Evolutionary conservation across 2,113 vertebrate species (phyloP).

Genomic region (Neopipo cinnamomea): DNA sequence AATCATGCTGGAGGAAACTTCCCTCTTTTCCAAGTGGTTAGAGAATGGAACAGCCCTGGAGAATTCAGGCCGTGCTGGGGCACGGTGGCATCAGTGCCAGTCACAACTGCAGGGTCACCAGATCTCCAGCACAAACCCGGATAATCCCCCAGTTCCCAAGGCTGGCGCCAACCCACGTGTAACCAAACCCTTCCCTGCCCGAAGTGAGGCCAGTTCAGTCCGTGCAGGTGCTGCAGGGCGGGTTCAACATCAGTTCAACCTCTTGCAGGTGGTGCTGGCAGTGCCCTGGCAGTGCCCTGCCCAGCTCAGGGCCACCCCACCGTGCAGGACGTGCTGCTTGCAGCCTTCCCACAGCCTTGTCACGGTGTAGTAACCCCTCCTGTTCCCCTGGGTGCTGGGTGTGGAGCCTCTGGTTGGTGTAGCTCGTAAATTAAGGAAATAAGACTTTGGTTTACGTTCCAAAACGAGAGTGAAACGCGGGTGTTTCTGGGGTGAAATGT

Average conservation of each 20-base stretch:
- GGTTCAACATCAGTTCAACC: too few species aligned
- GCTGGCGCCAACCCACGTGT: too few species aligned
- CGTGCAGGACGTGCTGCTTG: background rate
- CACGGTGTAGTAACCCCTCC: background rate
- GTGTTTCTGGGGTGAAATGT: background rate
- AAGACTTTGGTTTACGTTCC: background rate
- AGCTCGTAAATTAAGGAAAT: background rate
- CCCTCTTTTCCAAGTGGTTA: background rate
- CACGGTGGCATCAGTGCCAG: background rate
- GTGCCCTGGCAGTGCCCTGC: background rate
- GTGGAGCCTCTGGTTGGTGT: background rate
- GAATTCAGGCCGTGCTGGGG: background rate
- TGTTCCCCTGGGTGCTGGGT: background rate
- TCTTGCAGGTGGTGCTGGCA: background rate
- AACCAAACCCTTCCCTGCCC: background rate
- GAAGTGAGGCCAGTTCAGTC: background rate
- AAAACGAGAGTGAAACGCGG: fast-evolving
- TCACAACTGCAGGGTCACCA: background rate
- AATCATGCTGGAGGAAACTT: background rate
- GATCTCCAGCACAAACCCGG: too few species aligned
- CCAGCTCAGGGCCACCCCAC: background rate
- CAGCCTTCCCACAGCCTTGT: background rate
- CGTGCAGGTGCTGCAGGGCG: background rate
- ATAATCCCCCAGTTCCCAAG: background rate
- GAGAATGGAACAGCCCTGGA: background rate